Conservation (phyloP, 2,888 invertebrate genomes). For the Ormyrus labotus region DNA sequence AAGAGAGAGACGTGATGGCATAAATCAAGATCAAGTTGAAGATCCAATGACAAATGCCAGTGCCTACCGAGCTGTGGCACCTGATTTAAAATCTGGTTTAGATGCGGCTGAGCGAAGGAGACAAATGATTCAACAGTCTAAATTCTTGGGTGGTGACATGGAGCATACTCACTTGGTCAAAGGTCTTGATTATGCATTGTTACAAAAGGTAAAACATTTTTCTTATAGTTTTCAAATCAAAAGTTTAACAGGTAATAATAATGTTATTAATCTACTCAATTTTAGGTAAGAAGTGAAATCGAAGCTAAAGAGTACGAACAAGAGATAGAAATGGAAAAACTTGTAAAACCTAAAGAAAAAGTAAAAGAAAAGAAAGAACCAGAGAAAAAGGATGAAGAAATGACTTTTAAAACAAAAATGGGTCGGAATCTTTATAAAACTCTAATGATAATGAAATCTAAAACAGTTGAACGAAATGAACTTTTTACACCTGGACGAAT, state of each 20-base stretch:
- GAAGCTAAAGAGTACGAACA: constrained; percentile 86
- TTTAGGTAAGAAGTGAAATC: constrained; percentile 88
- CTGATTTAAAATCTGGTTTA: constrained; percentile 94
- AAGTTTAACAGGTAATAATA: background rate
- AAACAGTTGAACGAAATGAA: constrained; percentile 89
- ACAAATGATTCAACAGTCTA: constrained; percentile 98
- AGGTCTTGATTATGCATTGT: constrained; percentile 93
- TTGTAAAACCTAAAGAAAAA: constrained; percentile 79
- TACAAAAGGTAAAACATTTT: constrained; percentile 85
- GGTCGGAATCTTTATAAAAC: constrained; percentile 86
- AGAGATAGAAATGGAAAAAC: constrained; percentile 87
- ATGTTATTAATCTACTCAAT: constrained; percentile 58
- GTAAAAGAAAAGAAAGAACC: constrained; percentile 76
- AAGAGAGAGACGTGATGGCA: constrained; percentile 91
- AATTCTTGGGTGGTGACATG: constrained; percentile 99
- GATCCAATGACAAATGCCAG: constrained; percentile 92
- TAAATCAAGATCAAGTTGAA: constrained; percentile 86
- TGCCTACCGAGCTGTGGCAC: constrained; percentile 95
- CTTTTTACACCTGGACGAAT: constrained; percentile 96
- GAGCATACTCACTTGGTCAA: constrained; percentile 99
- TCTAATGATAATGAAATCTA: constrained; percentile 83
- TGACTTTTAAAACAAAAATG: constrained; percentile 88
- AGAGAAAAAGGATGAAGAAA: constrained; percentile 84
- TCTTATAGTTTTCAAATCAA: background rate
- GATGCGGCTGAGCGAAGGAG: constrained; percentile 96